A percentile compares a stretch with the other conserved stretches of the same genome.
Evolutionary conservation across 2,113 vertebrate genomes (phyloP).

Genomic region (Arothron firmamentum): DNA sequence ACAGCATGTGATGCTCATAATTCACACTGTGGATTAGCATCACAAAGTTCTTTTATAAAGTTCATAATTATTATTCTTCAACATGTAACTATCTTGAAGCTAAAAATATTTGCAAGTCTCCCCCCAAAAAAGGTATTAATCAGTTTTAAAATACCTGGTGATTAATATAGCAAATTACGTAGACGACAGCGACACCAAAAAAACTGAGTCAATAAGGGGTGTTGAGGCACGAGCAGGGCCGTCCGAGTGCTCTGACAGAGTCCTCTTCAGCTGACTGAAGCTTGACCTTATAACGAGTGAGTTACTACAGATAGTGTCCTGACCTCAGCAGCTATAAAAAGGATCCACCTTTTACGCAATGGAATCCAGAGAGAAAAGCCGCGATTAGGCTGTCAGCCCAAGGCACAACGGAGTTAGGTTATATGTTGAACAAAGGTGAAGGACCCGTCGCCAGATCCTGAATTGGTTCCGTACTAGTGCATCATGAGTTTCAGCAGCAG

Average conservation of each 20-base stretch:
- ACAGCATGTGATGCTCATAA: background rate
- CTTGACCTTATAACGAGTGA: slow-evolving; percentile 41
- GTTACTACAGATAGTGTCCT: slow-evolving; percentile 30
- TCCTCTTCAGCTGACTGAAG: slow-evolving; percentile 38
- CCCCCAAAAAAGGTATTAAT: background rate
- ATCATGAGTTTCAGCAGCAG: slow-evolving; percentile 13
- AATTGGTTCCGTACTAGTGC: slow-evolving; percentile 9
- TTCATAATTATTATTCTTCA: too few relatives aligned
- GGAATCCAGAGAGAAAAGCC: slow-evolving; percentile 29
- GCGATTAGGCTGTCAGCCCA: slow-evolving; percentile 18
- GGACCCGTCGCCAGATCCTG: background rate
- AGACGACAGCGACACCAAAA: slow-evolving; percentile 16
- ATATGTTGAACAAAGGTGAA: slow-evolving; percentile 8
- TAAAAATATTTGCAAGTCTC: background rate
- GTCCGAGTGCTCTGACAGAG: slow-evolving; percentile 1
- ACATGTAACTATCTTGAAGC: too few relatives aligned
- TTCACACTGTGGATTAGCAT: background rate
- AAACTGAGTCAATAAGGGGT: background rate
- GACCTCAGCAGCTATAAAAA: slow-evolving; percentile 37
- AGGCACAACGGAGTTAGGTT: slow-evolving; percentile 3
- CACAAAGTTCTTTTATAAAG: background rate
- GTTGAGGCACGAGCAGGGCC: background rate
- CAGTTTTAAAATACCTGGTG: background rate
- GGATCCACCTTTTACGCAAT: slow-evolving; percentile 32
- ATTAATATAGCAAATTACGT: background rate